Evolutionary conservation across 2,888 invertebrate species (phyloP).

Genomic region (Amphipoea oculea): DNA sequence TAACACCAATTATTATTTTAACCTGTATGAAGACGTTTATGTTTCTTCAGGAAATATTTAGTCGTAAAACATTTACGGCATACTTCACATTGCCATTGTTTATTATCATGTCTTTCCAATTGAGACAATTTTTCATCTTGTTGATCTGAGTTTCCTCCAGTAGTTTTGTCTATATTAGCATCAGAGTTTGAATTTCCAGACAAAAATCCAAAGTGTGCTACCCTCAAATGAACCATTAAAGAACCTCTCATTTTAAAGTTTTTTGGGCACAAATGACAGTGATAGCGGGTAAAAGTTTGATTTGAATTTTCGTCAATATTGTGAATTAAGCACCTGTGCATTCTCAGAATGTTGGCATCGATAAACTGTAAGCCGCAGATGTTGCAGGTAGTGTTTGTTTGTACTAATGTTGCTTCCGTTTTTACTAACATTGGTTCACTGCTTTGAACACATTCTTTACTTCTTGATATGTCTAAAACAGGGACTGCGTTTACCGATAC

Average conservation of each 20-base stretch:
- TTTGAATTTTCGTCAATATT: slow-evolving; percentile 83
- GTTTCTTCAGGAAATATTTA: slow-evolving; percentile 97
- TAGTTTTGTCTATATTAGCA: slow-evolving; percentile 61
- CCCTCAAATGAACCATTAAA: slow-evolving; percentile 94
- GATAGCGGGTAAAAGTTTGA: slow-evolving; percentile 87
- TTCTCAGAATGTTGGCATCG: slow-evolving; percentile 92
- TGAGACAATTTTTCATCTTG: slow-evolving; percentile 71
- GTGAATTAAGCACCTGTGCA: slow-evolving; percentile 94
- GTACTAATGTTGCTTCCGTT: slow-evolving; percentile 74
- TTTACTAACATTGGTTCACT: slow-evolving; percentile 75
- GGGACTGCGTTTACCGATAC: slow-evolving; percentile 82
- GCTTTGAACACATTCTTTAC: slow-evolving; percentile 70
- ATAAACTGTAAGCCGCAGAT: slow-evolving; percentile 94
- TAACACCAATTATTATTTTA: slow-evolving; percentile 85
- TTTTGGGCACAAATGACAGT: slow-evolving; percentile 95
- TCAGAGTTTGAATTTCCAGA: slow-evolving; percentile 72
- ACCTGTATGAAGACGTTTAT: slow-evolving; percentile 96
- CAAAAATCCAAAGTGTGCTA: slow-evolving; percentile 93
- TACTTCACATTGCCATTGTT: slow-evolving; percentile 96
- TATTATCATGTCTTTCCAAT: slow-evolving; percentile 90
- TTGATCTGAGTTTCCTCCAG: slow-evolving; percentile 62
- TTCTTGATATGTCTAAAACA: slow-evolving; percentile 78
- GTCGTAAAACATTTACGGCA: slow-evolving; percentile 96
- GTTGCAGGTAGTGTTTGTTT: slow-evolving; percentile 89
- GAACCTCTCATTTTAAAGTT: slow-evolving; percentile 95